phyloP scores from a whole-genome alignment of 2,797 vertebrate genomes.

The Emydoidea blandingii region DNA sequence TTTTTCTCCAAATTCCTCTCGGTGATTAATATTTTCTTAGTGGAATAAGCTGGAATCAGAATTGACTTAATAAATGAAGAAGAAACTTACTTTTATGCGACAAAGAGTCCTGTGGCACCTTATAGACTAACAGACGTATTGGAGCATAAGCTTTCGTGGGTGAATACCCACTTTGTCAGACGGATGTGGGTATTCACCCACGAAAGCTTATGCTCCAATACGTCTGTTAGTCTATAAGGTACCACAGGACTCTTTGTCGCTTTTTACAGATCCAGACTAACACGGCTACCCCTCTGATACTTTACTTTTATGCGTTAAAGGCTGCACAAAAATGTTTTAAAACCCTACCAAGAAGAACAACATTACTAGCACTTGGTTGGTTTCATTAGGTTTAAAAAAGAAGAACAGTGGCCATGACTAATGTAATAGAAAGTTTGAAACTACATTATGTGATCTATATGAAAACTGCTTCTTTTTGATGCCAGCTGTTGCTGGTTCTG shows the following conservation, averaged over 20 bases:
- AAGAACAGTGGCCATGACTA: not conserved
- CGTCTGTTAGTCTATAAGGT: too few relatives aligned
- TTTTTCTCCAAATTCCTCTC: not conserved
- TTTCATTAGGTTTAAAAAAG: not conserved
- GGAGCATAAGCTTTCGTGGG: too few relatives aligned
- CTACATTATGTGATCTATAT: not conserved
- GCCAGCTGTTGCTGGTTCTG: slow-evolving; percentile 37
- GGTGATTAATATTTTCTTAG: not conserved
- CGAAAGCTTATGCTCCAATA: too few relatives aligned
- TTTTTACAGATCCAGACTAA: too few relatives aligned
- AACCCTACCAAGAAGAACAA: accelerated
- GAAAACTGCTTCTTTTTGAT: not conserved
- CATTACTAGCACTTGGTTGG: not conserved
- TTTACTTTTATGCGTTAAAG: not conserved
- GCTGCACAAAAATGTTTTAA: not conserved
- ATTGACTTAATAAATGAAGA: not conserved
- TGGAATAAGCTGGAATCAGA: not conserved
- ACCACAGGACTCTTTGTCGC: too few relatives aligned
- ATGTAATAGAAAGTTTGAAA: not conserved
- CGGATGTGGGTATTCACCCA: too few relatives aligned
- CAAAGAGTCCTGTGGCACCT: too few relatives aligned
- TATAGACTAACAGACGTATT: too few relatives aligned
- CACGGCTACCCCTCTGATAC: too few relatives aligned
- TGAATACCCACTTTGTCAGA: too few relatives aligned
- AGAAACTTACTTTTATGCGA: not conserved